Base-by-base conservation (phyloP, 2,797 vertebrate species). In the Pygocentrus nattereri region DNA sequence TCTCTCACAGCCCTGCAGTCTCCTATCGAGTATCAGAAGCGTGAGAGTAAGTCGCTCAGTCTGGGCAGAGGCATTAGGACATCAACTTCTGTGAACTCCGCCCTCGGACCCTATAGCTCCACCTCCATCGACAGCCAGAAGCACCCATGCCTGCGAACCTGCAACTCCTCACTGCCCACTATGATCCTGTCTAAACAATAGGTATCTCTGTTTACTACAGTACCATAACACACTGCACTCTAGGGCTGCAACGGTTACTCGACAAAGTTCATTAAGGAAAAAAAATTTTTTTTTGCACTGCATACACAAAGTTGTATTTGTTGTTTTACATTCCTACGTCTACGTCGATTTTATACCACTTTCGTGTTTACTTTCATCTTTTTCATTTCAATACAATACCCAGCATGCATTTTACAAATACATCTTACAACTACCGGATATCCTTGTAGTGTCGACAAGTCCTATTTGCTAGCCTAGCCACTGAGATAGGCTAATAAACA, bases 1-100 rank as follows among this genome's bases (percentile, higher is more conserved):
- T 75, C 61, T 49, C 1, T 80, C 71, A 72, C 27, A 97, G 97
- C 97, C 6, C 90, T 98, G 67, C 96, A 97, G 90, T 98, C 97
- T 3, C 96, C 97, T 0, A 98, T 98, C 70, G 97, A 97, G 86
- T 98, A 97, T 90, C 96, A 97, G 85, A 96, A 96, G n/a, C 89
- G 88, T 65, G 96, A 97, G 85, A 95, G 92, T 86, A 95, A 95
- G 86, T 95, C 95, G 19, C 94, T 93, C 89, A 97, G 96, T 87
- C 90, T 96, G 64, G 95, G 96, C 70, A 89, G 95, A 77, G 92
- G 85, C 61, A 83, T 89, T 64, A 92, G 84, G 78, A 85, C 91
- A 86, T 85, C 93, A 49, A 70, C 90, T 77, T 83, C 80, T 30
- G 38, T 87, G 30, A 80, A 91, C 72, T 84, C 90, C 41, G 87